phyloP scores from a whole-genome alignment of 2,113 vertebrate species.

The Chrysemys picta region DNA sequence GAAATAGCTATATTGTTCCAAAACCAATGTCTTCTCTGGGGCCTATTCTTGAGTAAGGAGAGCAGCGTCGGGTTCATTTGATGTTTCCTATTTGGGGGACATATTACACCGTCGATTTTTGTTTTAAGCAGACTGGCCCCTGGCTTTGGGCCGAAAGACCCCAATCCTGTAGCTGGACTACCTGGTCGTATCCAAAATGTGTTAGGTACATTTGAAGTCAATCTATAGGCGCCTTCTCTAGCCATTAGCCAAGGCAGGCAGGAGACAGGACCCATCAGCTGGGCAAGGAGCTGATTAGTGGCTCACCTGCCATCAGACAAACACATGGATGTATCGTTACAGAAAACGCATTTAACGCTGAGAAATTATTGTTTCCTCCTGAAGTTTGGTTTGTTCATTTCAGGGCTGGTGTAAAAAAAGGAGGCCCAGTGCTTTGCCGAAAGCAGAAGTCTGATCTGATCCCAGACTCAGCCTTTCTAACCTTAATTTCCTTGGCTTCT shows the following conservation, averaged over 20 bases:
- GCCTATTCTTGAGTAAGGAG: neutral
- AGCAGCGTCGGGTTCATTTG: neutral
- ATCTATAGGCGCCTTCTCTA: accelerated
- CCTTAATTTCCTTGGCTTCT: neutral
- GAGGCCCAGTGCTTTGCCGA: neutral
- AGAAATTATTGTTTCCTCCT: neutral
- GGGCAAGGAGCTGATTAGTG: neutral
- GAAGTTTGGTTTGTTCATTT: neutral
- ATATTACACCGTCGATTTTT: neutral
- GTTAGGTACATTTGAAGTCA: accelerated
- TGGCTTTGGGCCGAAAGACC: neutral
- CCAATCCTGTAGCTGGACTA: neutral
- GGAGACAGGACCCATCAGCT: constrained; percentile 39
- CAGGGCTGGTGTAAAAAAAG: neutral
- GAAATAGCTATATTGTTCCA: neutral
- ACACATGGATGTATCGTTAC: neutral
- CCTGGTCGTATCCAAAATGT: neutral
- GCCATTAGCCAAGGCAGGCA: neutral
- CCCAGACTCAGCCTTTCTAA: neutral
- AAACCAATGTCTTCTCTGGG: neutral
- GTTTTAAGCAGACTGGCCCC: neutral
- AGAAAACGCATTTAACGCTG: neutral
- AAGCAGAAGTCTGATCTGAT: neutral
- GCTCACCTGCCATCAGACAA: neutral
- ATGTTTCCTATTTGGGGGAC: neutral